A percentile compares a stretch with the other conserved stretches of the same genome.
phyloP scores from a whole-genome alignment of 2,113 vertebrate genomes.

The Cyprinodon variegatus region DNA sequence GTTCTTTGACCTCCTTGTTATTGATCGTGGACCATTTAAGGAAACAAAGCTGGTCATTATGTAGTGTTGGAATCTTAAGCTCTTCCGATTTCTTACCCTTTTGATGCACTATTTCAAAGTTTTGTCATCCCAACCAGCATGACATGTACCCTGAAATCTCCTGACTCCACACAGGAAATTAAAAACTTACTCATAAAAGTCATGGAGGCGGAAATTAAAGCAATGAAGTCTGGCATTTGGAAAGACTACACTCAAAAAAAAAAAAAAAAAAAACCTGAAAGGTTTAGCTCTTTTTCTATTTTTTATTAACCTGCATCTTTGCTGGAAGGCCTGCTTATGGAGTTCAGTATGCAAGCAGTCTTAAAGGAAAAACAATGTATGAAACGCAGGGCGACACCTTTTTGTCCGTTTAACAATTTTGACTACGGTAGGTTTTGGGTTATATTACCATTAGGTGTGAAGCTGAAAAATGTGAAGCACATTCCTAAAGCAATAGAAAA shows the following conservation, averaged over 20 bases:
- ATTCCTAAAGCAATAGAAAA: not conserved
- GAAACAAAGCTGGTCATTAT: not conserved
- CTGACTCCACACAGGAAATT: constrained; percentile 60
- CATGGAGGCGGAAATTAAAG: constrained; percentile 62
- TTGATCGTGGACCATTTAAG: not conserved
- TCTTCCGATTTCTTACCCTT: not conserved
- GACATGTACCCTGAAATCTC: constrained; percentile 27
- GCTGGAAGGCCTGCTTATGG: constrained; percentile 54
- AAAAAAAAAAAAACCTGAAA: constrained; percentile 35
- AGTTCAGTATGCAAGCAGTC: constrained; percentile 61
- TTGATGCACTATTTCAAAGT: not conserved
- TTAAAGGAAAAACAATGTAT: constrained; percentile 52
- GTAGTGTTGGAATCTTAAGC: not conserved
- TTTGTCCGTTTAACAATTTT: constrained; percentile 7
- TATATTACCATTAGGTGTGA: not conserved
- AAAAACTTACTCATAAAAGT: constrained; percentile 50
- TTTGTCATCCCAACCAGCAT: constrained; percentile 14
- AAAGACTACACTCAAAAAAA: constrained; percentile 17
- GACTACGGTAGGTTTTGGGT: not conserved
- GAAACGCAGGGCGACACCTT: constrained; percentile 37
- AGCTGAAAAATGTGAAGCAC: not conserved
- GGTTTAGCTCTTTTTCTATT: constrained; percentile 36
- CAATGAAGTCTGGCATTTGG: constrained; percentile 58
- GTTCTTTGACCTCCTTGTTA: not conserved
- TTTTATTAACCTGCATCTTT: constrained; percentile 67